phyloP scores from a whole-genome alignment of 2,888 invertebrate species.

The Cheilosia scutellata region DNA sequence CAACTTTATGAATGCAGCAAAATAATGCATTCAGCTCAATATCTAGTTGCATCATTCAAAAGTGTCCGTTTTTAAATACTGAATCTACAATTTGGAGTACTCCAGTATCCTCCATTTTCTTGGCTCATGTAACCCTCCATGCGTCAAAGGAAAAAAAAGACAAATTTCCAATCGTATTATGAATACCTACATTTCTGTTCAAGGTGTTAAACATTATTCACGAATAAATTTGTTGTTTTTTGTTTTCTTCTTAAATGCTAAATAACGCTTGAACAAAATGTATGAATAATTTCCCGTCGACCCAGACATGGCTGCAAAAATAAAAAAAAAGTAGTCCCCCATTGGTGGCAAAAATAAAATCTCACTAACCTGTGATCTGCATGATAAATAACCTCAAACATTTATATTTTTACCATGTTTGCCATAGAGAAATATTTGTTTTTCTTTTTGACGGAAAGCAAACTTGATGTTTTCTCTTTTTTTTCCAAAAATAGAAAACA shows the following conservation, averaged over 20 bases:
- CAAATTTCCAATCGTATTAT: background rate
- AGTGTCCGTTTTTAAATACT: no score
- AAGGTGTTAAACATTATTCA: conserved; percentile 10
- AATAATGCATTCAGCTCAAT: no score
- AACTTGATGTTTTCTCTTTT: background rate
- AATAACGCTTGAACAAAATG: conserved; percentile 1
- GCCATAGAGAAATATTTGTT: background rate
- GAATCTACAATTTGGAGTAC: no score
- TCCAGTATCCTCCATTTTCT: no score
- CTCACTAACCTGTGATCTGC: conserved; percentile 30
- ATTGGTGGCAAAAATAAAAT: conserved; percentile 22
- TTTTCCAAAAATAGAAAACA: conserved; percentile 3
- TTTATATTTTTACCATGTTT: conserved; percentile 16
- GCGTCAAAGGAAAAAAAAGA: background rate
- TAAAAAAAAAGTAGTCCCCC: background rate
- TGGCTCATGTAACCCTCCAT: background rate
- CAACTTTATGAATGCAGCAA: no score
- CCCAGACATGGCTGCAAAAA: background rate
- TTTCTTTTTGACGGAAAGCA: background rate
- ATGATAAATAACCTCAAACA: conserved; percentile 41
- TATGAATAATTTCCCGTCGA: conserved; percentile 16
- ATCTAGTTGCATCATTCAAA: no score
- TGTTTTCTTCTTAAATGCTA: background rate
- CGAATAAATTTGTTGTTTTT: background rate
- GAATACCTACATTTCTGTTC: background rate